Conservation (phyloP, 2,888 invertebrate genomes). For the Drosophila setosimentum region DNA sequence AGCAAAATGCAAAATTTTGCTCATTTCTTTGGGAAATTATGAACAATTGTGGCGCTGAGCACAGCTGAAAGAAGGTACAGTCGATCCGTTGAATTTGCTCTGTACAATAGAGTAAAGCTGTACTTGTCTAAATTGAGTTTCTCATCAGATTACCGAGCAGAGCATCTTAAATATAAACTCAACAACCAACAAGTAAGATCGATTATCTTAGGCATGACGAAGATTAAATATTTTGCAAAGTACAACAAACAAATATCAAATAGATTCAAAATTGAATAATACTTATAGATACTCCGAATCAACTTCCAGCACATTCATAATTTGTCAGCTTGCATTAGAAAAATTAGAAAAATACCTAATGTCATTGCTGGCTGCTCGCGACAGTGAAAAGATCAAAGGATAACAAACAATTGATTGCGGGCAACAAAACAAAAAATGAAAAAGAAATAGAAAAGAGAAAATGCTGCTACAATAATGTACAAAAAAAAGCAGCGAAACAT, state of each 20-base stretch:
- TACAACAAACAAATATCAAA: neutral
- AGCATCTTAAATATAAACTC: neutral
- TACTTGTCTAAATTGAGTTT: neutral
- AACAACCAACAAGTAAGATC: neutral
- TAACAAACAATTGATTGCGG: slow-evolving; percentile 60
- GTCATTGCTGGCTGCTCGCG: slow-evolving; percentile 34
- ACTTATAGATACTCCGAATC: neutral
- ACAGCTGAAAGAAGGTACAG: slow-evolving; percentile 27
- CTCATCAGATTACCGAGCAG: neutral
- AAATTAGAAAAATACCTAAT: slow-evolving; percentile 45
- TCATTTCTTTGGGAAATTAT: slow-evolving; percentile 47
- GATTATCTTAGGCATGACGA: neutral
- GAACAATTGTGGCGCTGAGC: slow-evolving; percentile 57
- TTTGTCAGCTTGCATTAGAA: slow-evolving; percentile 76
- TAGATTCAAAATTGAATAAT: slow-evolving; percentile 24
- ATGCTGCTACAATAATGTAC: slow-evolving; percentile 52
- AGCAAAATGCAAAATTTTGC: slow-evolving; percentile 56
- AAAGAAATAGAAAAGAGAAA: slow-evolving; percentile 30
- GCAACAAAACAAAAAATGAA: slow-evolving; percentile 7
- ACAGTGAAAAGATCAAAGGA: slow-evolving; percentile 68
- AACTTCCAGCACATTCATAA: slow-evolving; percentile 62
- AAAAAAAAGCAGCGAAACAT: slow-evolving; percentile 49
- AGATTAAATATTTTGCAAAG: neutral
- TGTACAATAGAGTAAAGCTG: neutral
- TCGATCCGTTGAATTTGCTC: neutral